Base-by-base conservation (phyloP, 2,888 invertebrate species). In the Synanthedon myopaeformis region DNA sequence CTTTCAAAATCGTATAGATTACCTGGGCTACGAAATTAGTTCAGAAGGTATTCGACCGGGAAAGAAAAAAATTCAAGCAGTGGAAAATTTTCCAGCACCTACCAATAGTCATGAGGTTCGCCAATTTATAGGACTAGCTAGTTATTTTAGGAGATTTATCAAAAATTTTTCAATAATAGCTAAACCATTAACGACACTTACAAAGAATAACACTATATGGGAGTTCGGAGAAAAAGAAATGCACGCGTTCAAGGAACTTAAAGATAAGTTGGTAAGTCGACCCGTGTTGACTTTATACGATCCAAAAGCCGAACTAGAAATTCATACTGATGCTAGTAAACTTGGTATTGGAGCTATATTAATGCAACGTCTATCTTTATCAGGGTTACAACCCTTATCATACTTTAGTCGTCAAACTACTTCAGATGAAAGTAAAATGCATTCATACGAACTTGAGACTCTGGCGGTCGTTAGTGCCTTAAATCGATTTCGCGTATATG, bases 241-340 rank as follows among this genome's bases (percentile, higher is more conserved):
- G 3, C 28, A 52, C 4, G 59, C 63, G 2, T 61, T 70, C 48
- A 11, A 53, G 0, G 42, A 28, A 13, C 52, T 71, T 48, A 67
- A 67, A 51, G 6, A 51, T 8, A 54, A n/a, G n/a, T n/a, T n/a
- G n/a, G n/a, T n/a, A n/a, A n/a, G n/a, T n/a, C n/a, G 59, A 51
- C 61, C 63, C 6, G 56, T 69, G 0, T 53, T 68, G 17, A 58
- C 57, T 1, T 51, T 68, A 8, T 65, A 59, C 52, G 17, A 49
- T 19, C 49, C 49, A n/a, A 5, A 17, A 4, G 19, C 13, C 5
- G 19, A 17, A 11, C 11, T 17, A 17, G 14, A 17, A 17, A 14
- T 49, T 6, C 19, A 19, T 19, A 49, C 19, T 13, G 49, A 19
- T 13, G 49, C 49, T 12, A 49, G 49, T 10, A 49, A 49, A 17